Percentiles rank a stretch among this genome's conserved stretches.
phyloP scores from a whole-genome alignment of 2,797 vertebrate genomes.

The Lithobates sylvaticus region DNA sequence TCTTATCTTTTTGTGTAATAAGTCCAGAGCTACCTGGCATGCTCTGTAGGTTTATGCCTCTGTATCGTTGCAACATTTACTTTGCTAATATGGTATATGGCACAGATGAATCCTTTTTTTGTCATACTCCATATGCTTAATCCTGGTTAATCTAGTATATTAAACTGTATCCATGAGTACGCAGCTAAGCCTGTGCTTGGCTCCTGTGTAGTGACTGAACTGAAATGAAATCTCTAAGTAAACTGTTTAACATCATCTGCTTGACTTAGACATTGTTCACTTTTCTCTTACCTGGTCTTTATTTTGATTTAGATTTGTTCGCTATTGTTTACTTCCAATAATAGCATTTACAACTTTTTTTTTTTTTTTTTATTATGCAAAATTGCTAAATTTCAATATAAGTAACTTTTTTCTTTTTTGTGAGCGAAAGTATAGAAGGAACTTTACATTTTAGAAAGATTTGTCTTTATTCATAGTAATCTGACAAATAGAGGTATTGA shows the following conservation, averaged over 20 bases:
- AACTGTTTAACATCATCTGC: background rate
- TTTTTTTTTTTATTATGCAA: too few relatives aligned
- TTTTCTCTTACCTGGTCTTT: background rate
- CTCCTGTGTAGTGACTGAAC: background rate
- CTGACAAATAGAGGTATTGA: too few relatives aligned
- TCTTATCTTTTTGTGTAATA: too few relatives aligned
- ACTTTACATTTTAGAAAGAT: too few relatives aligned
- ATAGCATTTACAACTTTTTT: too few relatives aligned
- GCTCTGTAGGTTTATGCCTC: background rate
- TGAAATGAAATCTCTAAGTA: background rate
- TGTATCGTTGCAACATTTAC: background rate
- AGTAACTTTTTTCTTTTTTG: too few relatives aligned
- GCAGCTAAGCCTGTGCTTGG: conserved; percentile 5
- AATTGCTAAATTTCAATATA: too few relatives aligned
- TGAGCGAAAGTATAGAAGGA: too few relatives aligned
- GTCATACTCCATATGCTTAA: conserved; percentile 35
- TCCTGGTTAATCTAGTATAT: conserved; percentile 40
- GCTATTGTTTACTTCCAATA: too few relatives aligned
- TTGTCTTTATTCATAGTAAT: too few relatives aligned
- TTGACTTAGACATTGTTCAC: background rate
- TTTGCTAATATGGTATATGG: conserved; percentile 7
- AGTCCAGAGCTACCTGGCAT: background rate
- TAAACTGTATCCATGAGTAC: conserved; percentile 37
- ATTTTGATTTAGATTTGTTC: too few relatives aligned
- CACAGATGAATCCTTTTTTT: conserved; percentile 1